Base-by-base conservation (phyloP, 2,113 vertebrate genomes). In the Epinephelus moara region DNA sequence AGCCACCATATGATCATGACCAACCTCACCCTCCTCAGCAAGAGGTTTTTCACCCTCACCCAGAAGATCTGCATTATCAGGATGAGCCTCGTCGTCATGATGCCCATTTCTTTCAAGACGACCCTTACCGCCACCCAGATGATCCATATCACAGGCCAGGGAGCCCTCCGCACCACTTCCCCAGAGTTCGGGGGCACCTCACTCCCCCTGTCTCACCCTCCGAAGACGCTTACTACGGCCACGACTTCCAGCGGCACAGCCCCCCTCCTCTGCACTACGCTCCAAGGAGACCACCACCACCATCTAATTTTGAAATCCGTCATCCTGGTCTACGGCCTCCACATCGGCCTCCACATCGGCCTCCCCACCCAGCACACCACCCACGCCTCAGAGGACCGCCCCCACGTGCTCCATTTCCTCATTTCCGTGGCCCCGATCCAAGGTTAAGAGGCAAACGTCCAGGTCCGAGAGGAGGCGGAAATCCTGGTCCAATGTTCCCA, bases 391-490 rank as follows among this genome's bases (percentile, higher is more conserved):
- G 94, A 53, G 94, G 91, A 1, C 89, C 78, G 2, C 86, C 87
- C 3, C 86, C 86, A 12, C 80, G 70, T 2, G 59, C 75, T 1
- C 93, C 92, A 0, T 93, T 96, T 52, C 90, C 95, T 10, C 95
- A 91, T 12, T 97, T 96, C 72, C 87, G 66, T 8, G 96, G 97
- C 5, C 94, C 96, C 15, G 96, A 96, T n/a, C 96, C 94, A 0
- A 93, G 95, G 55, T 89, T 92, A 82, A 95, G 95, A 91, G 94
- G 96, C 86, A 98, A 98, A 76, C 91, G 96, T 76, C 97, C 96
- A 4, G 94, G 95, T 64, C 92, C 91, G 21, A 95, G 96, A 9
- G 92, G 95, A 37, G 90, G 94, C 33, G 94, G 95, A 4, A 94
- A 94, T 12, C 85, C 89, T 23, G 94, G 95, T 30, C 96, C 96